Base-by-base conservation (phyloP, 2,113 vertebrate species). In the Pygoscelis adeliae region DNA sequence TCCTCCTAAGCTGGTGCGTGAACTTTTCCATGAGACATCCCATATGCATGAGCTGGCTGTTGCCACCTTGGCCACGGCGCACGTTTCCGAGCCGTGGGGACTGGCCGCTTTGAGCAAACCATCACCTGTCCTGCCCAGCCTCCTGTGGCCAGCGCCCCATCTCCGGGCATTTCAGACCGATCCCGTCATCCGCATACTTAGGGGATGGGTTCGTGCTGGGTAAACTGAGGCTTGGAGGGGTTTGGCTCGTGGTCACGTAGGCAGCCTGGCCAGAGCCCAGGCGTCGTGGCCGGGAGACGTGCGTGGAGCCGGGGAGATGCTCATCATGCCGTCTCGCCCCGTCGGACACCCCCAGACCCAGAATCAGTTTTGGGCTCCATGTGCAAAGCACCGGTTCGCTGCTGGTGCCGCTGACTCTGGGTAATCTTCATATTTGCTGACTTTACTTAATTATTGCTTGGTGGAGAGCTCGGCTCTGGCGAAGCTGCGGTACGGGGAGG, bases 181-280 rank as follows among this genome's bases (percentile, higher is more conserved):
- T 66, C 46, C 58, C 19, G 15, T 70, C 82, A 62, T 36, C 86
- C 3, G 2, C 5, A 5, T 63, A 16, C 61, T 78, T 50, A 71
- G 72, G 69, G 61, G 18, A 47, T 38, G 70, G 49, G 62, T 30
- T 70, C 30, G 29, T 46, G 29, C 79, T 92, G 80, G 86, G 72
- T 91, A 95, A 93, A 97, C 88, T 70, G 94, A 92, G 92, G 69
- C 56, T 93, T 82, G 61, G 80, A 87, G 88, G 55, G 47, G 26
- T 84, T 84, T 94, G 89, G 83, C n/a, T 86, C 5, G 2, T 78
- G 65, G 76, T 80, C 63, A 46, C 44, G 2, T 34, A 26, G 72
- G 36, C 42, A 77, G 25, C 32, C 30, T 56, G 83, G 77, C 63
- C 1, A 1, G 40, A 70, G 59, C 79, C 72, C 72, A 66, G 53